phyloP scores from a whole-genome alignment of 2,797 vertebrate species.

The Sorex maritimensis region DNA sequence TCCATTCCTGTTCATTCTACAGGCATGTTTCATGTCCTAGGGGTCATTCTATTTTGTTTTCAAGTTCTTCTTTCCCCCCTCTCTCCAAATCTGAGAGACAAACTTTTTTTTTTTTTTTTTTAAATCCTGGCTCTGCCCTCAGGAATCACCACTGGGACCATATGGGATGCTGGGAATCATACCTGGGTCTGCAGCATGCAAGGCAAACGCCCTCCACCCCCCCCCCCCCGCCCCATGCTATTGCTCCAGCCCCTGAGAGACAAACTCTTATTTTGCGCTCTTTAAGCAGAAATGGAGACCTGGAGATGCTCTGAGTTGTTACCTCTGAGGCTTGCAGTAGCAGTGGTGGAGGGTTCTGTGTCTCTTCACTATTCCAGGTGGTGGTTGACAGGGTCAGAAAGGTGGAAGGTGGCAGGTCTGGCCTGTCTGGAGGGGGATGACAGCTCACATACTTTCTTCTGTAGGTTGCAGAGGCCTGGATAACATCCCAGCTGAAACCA shows the following conservation, averaged over 20 bases:
- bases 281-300: background rate
- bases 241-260: background rate
- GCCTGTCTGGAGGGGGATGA: background rate
- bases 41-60: constrained; percentile 47
- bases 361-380: constrained; percentile 61
- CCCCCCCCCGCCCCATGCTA: too few relatives aligned
- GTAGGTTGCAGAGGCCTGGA: constrained; percentile 92
- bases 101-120: too few relatives aligned
- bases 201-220: too few relatives aligned
- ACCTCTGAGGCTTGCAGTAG: background rate
- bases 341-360: constrained; percentile 25
- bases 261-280: too few relatives aligned
- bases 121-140: too few relatives aligned
- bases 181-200: too few relatives aligned
- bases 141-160: too few relatives aligned
- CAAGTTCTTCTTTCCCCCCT: constrained; percentile 1
- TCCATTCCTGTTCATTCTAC: constrained; percentile 10
- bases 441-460: constrained; percentile 65
- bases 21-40: constrained; percentile 25
- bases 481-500: constrained; percentile 88
- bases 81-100: constrained; percentile 16
- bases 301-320: constrained; percentile 36
- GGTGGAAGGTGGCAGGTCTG: constrained; percentile 20
- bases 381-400: constrained; percentile 1
- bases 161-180: too few relatives aligned